Evolutionary conservation across 2,113 vertebrate genomes (phyloP).

Genomic region (Malurus melanocephalus): DNA sequence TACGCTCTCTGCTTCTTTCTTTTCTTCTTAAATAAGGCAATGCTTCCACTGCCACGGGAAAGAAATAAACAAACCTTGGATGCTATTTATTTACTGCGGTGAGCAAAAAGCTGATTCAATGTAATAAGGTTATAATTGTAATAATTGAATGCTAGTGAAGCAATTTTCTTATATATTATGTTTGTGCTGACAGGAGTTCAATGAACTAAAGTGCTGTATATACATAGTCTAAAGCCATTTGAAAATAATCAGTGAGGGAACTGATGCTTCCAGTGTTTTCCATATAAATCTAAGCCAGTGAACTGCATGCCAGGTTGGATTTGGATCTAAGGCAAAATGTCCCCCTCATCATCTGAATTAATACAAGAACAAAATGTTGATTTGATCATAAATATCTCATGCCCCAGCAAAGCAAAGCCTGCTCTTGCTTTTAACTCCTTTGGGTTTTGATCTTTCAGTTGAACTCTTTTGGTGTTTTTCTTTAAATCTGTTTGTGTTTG

Average conservation of each 20-base stretch:
- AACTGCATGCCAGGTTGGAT: neutral
- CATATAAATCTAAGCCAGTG: neutral
- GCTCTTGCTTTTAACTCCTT: neutral
- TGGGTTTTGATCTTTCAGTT: neutral
- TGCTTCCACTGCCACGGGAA: neutral
- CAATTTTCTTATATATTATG: slow-evolving; percentile 6
- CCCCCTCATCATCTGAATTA: neutral
- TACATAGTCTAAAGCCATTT: neutral
- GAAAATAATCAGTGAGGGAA: slow-evolving; percentile 10
- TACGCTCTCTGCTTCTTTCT: neutral
- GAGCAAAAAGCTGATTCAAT: slow-evolving; percentile 17
- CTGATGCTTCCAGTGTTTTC: slow-evolving; percentile 2
- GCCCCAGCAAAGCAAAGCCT: neutral
- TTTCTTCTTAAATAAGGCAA: neutral
- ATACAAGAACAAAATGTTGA: neutral
- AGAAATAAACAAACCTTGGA: neutral
- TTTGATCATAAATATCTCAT: neutral
- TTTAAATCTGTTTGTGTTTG: neutral
- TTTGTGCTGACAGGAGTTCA: slow-evolving; percentile 35
- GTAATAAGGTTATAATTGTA: slow-evolving; percentile 38
- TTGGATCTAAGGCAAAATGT: neutral
- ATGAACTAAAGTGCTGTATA: slow-evolving; percentile 19
- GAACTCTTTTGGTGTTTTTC: neutral
- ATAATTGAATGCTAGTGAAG: slow-evolving; percentile 26
- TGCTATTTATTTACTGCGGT: slow-evolving; percentile 14